A percentile compares a stretch with the other conserved stretches of the same genome.
Evolutionary conservation across 2,797 vertebrate species (phyloP).

Genomic region (Adelosebastes latens): DNA sequence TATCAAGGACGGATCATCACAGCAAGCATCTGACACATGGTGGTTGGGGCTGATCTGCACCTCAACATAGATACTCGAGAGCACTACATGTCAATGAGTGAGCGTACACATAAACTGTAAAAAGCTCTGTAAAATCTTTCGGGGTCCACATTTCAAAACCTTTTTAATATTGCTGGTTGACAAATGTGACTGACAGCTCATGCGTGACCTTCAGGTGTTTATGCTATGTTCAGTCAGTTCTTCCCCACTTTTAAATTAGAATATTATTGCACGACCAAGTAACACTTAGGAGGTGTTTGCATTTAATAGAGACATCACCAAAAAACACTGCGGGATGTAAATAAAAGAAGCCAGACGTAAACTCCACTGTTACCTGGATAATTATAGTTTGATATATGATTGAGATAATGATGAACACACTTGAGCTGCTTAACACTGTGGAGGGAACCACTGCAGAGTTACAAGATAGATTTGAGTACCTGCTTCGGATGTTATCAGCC

Average conservation of each 20-base stretch:
- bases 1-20: slow-evolving; percentile 5
- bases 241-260: neutral
- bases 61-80: neutral
- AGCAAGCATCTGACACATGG: neutral
- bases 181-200: too few species aligned
- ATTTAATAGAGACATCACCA: neutral
- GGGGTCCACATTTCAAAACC: neutral
- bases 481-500: too few species aligned
- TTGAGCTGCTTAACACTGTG: too few species aligned
- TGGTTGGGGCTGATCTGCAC: neutral
- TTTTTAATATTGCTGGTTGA: too few species aligned
- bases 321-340: neutral
- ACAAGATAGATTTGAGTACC: too few species aligned
- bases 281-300: neutral
- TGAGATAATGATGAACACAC: too few species aligned
- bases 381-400: too few species aligned
- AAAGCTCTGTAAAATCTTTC: neutral
- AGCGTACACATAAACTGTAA: neutral
- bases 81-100: neutral
- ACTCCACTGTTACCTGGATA: neutral
- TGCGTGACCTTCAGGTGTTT: too few species aligned
- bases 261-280: neutral
- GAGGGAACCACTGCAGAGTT: too few species aligned
- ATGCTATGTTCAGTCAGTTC: too few species aligned
- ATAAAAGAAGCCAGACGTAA: neutral